Percentiles rank a stretch among this genome's conserved stretches.
phyloP scores from a whole-genome alignment of 2,113 vertebrate species.

The Bathybates hornii region DNA sequence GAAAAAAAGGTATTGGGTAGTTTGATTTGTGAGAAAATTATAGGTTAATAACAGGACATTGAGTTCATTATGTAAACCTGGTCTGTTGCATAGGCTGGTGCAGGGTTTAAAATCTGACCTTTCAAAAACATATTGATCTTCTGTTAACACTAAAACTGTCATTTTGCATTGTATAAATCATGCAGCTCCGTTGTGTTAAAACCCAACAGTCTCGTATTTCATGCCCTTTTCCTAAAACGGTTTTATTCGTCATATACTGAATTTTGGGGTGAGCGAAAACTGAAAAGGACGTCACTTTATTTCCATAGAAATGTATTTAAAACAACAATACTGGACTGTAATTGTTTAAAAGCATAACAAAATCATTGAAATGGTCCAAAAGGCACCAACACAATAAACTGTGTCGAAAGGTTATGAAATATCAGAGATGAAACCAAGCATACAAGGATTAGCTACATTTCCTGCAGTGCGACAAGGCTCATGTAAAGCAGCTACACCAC shows the following conservation, averaged over 20 bases:
- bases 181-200: not conserved
- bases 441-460: not conserved
- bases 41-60: not conserved
- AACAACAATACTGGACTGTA: not conserved
- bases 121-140: not conserved
- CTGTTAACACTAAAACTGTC: not conserved
- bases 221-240: not conserved
- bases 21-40: not conserved
- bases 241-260: not conserved
- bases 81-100: not conserved
- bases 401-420: not conserved
- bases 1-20: not conserved
- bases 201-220: not conserved
- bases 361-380: not conserved
- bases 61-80: not conserved
- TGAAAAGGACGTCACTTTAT: not conserved
- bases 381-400: not conserved
- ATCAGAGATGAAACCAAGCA: not conserved
- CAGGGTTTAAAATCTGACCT: not conserved
- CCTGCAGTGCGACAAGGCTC: not conserved
- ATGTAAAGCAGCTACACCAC: not conserved
- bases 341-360: not conserved
- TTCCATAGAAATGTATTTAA: not conserved
- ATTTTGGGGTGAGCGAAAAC: not conserved
- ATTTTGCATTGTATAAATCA: not conserved